Percentiles rank a stretch among this genome's conserved stretches.
These are phyloP conservation scores for Fragum fragum DNA, from an alignment of 2,888 invertebrate genomes.

Conservation along the genomic window DNA sequence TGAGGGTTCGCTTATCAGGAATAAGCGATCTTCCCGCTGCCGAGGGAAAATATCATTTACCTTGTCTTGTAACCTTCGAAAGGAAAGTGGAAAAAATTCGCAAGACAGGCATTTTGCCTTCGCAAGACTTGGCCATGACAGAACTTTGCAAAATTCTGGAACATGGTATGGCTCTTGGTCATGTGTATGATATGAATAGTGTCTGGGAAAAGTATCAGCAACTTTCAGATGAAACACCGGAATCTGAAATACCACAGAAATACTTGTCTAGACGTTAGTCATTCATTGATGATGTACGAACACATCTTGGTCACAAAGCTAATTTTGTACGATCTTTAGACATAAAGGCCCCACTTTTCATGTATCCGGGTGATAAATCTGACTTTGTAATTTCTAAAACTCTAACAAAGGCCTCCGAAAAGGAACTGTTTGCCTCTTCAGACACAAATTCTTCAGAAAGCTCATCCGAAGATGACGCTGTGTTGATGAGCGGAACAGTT, in stretches of 20 bases:
- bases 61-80: not conserved
- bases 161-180: not conserved
- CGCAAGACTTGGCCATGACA: not conserved
- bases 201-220: not conserved
- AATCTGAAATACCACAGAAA: not conserved
- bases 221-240: not conserved
- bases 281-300: not conserved
- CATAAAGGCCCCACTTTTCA: too few species aligned
- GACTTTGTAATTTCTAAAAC: not conserved
- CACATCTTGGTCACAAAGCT: not conserved
- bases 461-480: not conserved
- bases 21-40: not conserved
- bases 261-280: not conserved
- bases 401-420: not conserved
- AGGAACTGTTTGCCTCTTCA: not conserved
- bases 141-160: not conserved
- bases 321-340: not conserved
- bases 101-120: not conserved
- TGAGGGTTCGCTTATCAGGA: not conserved
- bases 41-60: not conserved
- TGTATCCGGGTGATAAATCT: not conserved
- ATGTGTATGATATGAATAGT: not conserved
- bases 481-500: not conserved
- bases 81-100: not conserved
- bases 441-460: not conserved